Evolutionary conservation across 2,797 vertebrate genomes (phyloP).

Genomic region (Peromyscus eremicus): DNA sequence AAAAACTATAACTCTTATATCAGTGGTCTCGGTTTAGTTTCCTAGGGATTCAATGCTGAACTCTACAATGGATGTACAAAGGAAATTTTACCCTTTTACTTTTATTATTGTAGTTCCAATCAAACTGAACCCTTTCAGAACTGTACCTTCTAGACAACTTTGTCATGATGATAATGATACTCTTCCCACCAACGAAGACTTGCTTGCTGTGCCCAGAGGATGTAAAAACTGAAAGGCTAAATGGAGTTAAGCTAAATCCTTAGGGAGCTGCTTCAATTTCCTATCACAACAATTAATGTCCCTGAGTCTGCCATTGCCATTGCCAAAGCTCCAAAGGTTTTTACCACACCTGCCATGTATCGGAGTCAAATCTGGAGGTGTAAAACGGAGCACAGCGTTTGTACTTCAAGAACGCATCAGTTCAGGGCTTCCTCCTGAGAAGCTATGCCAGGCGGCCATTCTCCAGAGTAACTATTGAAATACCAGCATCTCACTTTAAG

Average conservation of each 20-base stretch:
- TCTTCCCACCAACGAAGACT: constrained; percentile 19
- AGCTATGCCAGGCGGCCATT: neutral
- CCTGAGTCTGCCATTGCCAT: neutral
- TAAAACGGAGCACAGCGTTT: neutral
- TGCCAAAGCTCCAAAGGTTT: neutral
- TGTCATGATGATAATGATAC: neutral
- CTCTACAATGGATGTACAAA: neutral
- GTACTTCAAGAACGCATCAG: neutral
- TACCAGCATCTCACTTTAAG: neutral
- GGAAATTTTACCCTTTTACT: neutral
- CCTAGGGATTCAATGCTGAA: neutral
- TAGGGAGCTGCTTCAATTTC: neutral
- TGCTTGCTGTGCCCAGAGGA: neutral
- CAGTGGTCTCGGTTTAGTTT: neutral
- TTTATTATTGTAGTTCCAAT: neutral
- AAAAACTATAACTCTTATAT: neutral
- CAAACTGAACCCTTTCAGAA: neutral
- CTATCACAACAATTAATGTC: neutral
- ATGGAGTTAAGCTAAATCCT: neutral
- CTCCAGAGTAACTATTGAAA: neutral
- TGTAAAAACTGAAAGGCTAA: neutral
- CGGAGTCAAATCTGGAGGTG: neutral
- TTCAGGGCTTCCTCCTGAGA: neutral
- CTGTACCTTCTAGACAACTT: neutral
- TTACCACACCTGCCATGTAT: neutral